Evolutionary conservation across 1,140 invertebrate genomes (phyloP), one percentile per base, ranked within the genome.

Genomic region (Phenacoccus solenopsis): DNA sequence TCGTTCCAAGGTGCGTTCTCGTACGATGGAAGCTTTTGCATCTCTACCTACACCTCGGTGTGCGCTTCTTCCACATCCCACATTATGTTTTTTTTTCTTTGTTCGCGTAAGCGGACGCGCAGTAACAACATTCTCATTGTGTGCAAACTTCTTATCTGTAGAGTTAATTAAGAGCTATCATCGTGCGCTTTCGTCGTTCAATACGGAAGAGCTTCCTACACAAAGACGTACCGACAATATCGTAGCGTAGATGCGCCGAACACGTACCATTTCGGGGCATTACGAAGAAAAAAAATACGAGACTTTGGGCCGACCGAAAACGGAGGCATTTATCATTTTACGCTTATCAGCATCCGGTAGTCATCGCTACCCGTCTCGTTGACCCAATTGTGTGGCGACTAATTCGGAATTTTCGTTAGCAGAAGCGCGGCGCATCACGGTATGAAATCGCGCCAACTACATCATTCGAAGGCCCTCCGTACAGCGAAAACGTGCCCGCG

Each of bases 401-500:
- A n/a, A n/a, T n/a, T n/a, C n/a, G n/a, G n/a, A n/a, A n/a, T n/a
- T n/a, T n/a, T n/a, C n/a, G n/a, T n/a, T n/a, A n/a, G n/a, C n/a
- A n/a, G n/a, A n/a, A n/a, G n/a, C n/a, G n/a, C n/a, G n/a, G n/a
- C n/a, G n/a, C n/a, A n/a, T n/a, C n/a, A n/a, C n/a, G n/a, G n/a
- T n/a, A n/a, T n/a, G n/a, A n/a, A 16, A n/a, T 49, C 38, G 59
- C 59, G 59, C 59, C 22, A 64, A 64, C 10, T 64, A 64, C 59
- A 64, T 64, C 59, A 64, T 64, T 64, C 25, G 20, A 22, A 64
- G 59, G 59, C 12, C 59, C 59, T 64, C 25, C 10, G 22, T 24
- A 64, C 59, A 64, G 25, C 13, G 16, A 64, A 64, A 64, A 64
- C 59, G 59, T 64, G 59, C 59, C 20, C 59, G 4, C 22, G 25